Percentiles rank a stretch among this genome's conserved stretches.
Evolutionary conservation across 1,140 invertebrate species (phyloP).

Genomic region (Bombus confusus): DNA sequence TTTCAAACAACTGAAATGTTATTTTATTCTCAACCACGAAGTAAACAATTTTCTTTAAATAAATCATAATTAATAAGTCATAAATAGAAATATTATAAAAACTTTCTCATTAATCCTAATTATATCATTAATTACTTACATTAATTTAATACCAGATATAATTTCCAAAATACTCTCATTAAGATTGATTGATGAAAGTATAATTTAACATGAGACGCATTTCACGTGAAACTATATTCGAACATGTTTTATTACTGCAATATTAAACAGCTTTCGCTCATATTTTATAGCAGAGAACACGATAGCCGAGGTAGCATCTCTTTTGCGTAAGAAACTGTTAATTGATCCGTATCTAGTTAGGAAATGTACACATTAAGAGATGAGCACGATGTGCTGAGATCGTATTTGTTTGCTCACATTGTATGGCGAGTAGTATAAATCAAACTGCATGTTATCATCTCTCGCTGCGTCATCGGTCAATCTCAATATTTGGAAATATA

Average conservation of each 20-base stretch:
- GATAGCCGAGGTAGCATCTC: background rate
- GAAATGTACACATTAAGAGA: background rate
- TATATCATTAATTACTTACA: background rate
- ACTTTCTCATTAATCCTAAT: background rate
- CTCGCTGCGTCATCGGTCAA: conserved; percentile 9
- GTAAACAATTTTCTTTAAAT: background rate
- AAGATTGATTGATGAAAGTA: too few species aligned
- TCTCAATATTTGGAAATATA: conserved; percentile 30
- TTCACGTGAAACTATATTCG: background rate
- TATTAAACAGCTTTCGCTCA: background rate
- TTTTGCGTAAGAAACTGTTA: background rate
- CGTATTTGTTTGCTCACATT: background rate
- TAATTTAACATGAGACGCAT: too few species aligned
- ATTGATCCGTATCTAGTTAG: background rate
- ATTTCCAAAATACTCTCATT: too few species aligned
- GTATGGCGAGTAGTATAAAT: background rate
- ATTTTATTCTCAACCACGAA: background rate
- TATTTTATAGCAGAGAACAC: background rate
- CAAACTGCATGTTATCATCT: background rate
- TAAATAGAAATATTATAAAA: background rate
- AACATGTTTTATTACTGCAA: background rate
- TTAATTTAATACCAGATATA: too few species aligned
- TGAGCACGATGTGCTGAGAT: background rate
- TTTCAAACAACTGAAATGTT: background rate
- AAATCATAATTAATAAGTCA: too few species aligned